Evolutionary conservation across 2,797 vertebrate genomes (phyloP), one percentile per base, ranked within the genome.

Genomic region (Hypotaenidia philippensis): DNA sequence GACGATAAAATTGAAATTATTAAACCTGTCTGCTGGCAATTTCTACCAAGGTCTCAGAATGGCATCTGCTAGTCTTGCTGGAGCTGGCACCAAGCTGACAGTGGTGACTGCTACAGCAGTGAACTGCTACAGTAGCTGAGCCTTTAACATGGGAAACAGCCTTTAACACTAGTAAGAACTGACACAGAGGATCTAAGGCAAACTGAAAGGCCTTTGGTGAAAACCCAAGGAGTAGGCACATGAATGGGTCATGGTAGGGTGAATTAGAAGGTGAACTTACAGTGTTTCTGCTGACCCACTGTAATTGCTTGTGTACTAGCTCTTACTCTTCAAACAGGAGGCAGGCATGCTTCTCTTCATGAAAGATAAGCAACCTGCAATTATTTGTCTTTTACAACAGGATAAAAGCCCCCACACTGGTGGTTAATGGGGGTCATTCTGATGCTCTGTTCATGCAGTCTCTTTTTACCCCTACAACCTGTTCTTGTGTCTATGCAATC

Each of bases 41-140:
- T 66, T 6, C 20, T 27, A 17, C 2, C 9, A 23, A 21, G 2
- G 12, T 47, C 31, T 79, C 38, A 50, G 50, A 83, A 76, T 34
- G 4, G 12, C 18, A 41, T 36, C 32, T 76, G 15, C n/a, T 68
- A 11, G 10, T 63, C 16, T 80, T 18, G 9, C 14, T 65, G 55
- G 40, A 65, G 8, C 23, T 1, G 2, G 5, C 4, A 70, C 10
- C 9, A 19, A 0, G 1, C 6, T 75, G 25, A 36, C 8, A 19
- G 22, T 75, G 23, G 23, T 55, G 31, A 69, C 34, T 15, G 38
- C 14, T 72, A 13, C 15, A 65, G 10, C 3, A 61, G 10, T 19
- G 79, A 41, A 70, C 21, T 6, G 49, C 23, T 22, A 10, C 10
- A 69, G 16, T 49, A 83, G 34, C 20, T 81, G 41, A 74, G 32